These are phyloP conservation scores for Idaea aversata DNA, from an alignment of 2,888 invertebrate genomes.

Conservation along the genomic window DNA sequence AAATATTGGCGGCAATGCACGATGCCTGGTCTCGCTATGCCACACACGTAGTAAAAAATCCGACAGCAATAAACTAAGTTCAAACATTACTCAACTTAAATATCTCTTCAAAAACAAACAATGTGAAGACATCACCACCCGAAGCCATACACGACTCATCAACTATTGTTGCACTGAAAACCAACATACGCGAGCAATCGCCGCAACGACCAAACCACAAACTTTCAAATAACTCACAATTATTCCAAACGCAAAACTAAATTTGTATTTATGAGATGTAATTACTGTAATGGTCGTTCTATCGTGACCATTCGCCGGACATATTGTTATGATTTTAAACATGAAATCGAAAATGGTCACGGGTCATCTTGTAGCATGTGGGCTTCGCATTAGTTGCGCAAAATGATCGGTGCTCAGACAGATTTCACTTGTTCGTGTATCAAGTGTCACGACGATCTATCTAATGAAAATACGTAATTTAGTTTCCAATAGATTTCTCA, in stretches of 20 bases:
- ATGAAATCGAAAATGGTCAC: slow-evolving; percentile 71
- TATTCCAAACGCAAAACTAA: slow-evolving; percentile 37
- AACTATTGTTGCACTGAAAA: slow-evolving; percentile 65
- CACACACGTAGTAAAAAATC: slow-evolving; percentile 17
- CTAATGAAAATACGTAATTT: slow-evolving; percentile 9
- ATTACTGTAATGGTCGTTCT: slow-evolving; percentile 69
- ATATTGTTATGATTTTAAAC: slow-evolving; percentile 74
- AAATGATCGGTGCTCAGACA: slow-evolving; percentile 48
- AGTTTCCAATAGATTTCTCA: background rate
- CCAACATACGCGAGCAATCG: slow-evolving; percentile 41
- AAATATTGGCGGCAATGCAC: background rate
- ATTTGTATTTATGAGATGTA: slow-evolving; percentile 53
- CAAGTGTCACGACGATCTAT: slow-evolving; percentile 44
- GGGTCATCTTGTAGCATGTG: slow-evolving; percentile 61
- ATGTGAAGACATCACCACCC: slow-evolving; percentile 59
- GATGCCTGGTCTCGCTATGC: slow-evolving; percentile 6
- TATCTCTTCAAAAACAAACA: slow-evolving; percentile 56
- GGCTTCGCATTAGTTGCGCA: slow-evolving; percentile 53
- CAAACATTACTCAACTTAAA: slow-evolving; percentile 17
- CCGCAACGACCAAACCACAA: slow-evolving; percentile 32
- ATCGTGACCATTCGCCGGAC: slow-evolving; percentile 65
- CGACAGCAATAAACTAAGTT: slow-evolving; percentile 13
- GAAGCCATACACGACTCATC: slow-evolving; percentile 72
- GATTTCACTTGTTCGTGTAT: slow-evolving; percentile 63
- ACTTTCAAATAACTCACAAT: slow-evolving; percentile 26